phyloP scores from a whole-genome alignment of 2,113 vertebrate species.

The Callocephalon fimbriatum region DNA sequence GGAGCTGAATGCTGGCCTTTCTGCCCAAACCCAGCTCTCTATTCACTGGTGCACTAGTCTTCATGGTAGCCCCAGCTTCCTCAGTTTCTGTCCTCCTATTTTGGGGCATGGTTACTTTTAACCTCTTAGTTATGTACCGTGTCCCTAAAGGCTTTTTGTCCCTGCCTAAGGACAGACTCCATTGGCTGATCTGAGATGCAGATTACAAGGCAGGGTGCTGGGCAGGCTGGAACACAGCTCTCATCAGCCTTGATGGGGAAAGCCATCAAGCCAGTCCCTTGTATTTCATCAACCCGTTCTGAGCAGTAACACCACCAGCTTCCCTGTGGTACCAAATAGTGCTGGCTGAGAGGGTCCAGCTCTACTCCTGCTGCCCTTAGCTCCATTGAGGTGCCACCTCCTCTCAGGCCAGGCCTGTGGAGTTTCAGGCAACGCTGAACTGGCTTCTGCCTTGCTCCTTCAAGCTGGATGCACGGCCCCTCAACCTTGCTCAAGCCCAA shows the following conservation, averaged over 20 bases:
- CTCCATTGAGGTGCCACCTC: background rate
- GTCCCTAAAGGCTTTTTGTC: background rate
- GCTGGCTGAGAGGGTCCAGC: background rate
- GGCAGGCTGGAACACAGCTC: background rate
- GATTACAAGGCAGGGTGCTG: background rate
- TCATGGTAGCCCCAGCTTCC: background rate
- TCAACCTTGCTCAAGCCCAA: background rate
- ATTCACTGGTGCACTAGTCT: background rate
- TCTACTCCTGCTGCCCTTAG: background rate
- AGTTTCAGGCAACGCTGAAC: background rate
- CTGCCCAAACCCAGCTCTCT: background rate
- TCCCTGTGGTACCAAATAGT: background rate
- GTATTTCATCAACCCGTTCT: background rate
- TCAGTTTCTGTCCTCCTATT: background rate
- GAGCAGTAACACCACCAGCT: background rate
- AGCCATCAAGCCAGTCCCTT: background rate
- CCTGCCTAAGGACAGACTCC: background rate
- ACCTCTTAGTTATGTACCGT: background rate
- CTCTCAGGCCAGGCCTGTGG: background rate
- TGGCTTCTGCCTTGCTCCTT: background rate
- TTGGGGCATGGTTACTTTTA: background rate
- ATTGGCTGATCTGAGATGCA: background rate
- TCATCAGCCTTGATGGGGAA: background rate
- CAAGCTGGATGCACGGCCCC: rapidly evolving
- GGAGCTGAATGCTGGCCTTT: background rate